A percentile compares a stretch with the other conserved stretches of the same genome.
Conservation (phyloP, 2,797 vertebrate species). For the Scyliorhinus canicula region DNA sequence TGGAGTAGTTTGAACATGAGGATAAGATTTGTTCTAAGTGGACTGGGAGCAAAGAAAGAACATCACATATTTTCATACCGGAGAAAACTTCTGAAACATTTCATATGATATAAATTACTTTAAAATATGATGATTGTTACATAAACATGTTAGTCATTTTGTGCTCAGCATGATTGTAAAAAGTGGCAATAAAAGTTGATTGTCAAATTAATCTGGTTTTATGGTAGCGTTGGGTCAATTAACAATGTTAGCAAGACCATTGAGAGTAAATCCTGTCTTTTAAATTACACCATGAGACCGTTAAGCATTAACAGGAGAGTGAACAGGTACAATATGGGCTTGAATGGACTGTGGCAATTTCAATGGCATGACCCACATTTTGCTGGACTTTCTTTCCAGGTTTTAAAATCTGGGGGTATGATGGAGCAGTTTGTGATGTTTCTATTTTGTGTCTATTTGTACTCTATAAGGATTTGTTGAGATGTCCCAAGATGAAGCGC, state of each 20-base stretch:
- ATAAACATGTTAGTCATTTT: neutral
- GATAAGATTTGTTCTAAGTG: neutral
- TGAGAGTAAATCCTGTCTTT: neutral
- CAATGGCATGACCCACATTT: neutral
- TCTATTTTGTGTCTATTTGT: neutral
- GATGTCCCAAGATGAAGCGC: neutral
- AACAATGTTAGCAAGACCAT: neutral
- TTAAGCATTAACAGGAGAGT: neutral
- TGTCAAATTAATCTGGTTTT: neutral
- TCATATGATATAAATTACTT: neutral
- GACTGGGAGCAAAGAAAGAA: neutral
- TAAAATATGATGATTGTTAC: neutral
- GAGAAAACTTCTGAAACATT: neutral
- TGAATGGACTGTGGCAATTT: neutral
- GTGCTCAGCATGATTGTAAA: neutral
- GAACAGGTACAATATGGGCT: neutral
- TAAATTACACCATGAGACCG: neutral
- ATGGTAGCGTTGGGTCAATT: neutral
- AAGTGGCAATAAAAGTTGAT: neutral
- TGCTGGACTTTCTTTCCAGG: neutral
- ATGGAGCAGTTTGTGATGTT: too few species aligned
- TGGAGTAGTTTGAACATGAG: neutral
- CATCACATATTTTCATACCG: neutral
- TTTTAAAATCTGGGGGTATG: neutral
- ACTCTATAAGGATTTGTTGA: constrained; percentile 23